phyloP scores from a whole-genome alignment of 2,113 vertebrate species.

The Vulpes lagopus region DNA sequence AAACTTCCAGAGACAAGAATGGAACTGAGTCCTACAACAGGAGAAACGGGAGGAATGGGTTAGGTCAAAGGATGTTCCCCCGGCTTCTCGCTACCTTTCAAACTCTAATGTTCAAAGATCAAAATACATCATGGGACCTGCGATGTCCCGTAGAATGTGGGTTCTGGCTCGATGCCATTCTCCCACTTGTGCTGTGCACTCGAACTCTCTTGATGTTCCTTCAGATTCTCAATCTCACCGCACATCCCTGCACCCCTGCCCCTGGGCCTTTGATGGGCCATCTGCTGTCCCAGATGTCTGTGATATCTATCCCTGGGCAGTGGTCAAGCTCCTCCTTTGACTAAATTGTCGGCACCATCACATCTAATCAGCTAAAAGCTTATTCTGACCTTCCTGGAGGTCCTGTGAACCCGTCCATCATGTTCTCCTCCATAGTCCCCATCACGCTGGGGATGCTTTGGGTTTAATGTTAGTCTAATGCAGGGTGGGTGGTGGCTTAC shows the following conservation, averaged over 20 bases:
- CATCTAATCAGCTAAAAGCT: background rate
- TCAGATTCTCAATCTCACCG: background rate
- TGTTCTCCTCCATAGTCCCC: background rate
- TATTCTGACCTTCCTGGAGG: background rate
- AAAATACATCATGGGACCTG: background rate
- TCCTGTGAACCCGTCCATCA: too few relatives aligned
- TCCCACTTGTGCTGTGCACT: background rate
- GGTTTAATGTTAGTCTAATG: background rate
- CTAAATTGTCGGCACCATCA: background rate
- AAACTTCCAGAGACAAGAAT: background rate
- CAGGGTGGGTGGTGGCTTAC: background rate
- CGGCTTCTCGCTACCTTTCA: background rate
- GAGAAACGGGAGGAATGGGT: background rate
- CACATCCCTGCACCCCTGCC: rapidly evolving
- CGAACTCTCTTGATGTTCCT: background rate
- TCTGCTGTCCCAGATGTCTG: background rate
- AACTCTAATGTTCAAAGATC: background rate
- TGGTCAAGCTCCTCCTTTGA: background rate
- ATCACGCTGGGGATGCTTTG: background rate
- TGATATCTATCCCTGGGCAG: background rate
- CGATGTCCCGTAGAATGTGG: background rate
- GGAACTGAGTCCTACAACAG: background rate
- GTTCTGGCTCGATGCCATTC: background rate
- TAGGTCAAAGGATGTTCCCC: background rate
- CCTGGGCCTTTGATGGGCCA: background rate